Percentiles rank a stretch among this genome's conserved stretches.
Conservation (phyloP, 2,888 invertebrate genomes). For the Acleris laterana region DNA sequence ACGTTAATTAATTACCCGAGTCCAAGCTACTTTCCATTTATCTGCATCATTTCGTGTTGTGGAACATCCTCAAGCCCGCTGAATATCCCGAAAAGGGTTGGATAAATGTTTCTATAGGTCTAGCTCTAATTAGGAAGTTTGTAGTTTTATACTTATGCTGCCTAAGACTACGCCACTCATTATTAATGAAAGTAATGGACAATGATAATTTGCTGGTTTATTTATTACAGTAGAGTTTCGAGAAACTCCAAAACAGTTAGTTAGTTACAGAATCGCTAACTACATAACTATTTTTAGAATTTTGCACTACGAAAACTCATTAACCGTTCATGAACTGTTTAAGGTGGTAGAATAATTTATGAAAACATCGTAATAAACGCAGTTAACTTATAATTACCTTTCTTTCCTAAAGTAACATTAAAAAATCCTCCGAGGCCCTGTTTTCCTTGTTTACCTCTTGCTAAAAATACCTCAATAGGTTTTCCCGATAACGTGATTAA, state of each 20-base stretch:
- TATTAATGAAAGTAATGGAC: neutral
- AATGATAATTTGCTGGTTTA: neutral
- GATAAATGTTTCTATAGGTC: conserved; percentile 41
- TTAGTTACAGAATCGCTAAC: too few relatives aligned
- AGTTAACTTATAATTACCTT: conserved; percentile 1
- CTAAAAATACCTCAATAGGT: conserved; percentile 20
- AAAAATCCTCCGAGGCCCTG: neutral
- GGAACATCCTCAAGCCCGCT: conserved; percentile 41
- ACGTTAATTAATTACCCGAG: conserved; percentile 13
- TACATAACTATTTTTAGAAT: too few relatives aligned
- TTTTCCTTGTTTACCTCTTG: conserved; percentile 28
- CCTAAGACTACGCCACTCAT: conserved; percentile 20
- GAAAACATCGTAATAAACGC: conserved; percentile 4
- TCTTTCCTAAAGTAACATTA: neutral
- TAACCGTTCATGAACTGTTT: neutral
- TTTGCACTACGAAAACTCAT: too few relatives aligned
- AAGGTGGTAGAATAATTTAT: conserved; percentile 4
- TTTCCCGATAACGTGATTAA: conserved; percentile 32
- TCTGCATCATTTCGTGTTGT: conserved; percentile 36
- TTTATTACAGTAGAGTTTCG: too few relatives aligned
- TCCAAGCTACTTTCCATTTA: conserved; percentile 17
- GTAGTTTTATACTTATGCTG: conserved; percentile 38
- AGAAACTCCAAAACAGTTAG: too few relatives aligned
- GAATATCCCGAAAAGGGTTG: conserved; percentile 47
- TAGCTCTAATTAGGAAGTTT: conserved; percentile 43